phyloP scores from a whole-genome alignment of 1,140 invertebrate genomes.

The Acyrthosiphon pisum region DNA sequence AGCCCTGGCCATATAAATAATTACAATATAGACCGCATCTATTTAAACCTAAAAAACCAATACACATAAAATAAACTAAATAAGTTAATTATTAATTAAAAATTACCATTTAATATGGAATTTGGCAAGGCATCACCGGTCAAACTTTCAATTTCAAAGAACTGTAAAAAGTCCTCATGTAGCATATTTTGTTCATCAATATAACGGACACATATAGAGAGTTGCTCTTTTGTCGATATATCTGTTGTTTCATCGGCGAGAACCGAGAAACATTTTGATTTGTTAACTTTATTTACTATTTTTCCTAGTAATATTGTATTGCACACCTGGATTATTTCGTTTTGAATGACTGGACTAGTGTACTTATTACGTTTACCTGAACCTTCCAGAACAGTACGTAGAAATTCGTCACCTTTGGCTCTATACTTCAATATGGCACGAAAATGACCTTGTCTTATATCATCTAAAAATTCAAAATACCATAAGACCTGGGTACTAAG shows the following conservation, averaged over 20 bases:
- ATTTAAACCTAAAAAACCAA: not conserved
- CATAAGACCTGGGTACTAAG: not conserved
- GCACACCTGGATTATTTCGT: not conserved
- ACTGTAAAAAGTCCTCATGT: constrained; percentile 61
- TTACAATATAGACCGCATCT: not conserved
- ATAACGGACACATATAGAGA: constrained; percentile 61
- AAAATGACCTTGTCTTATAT: not conserved
- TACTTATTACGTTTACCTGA: not conserved
- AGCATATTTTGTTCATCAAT: constrained; percentile 58
- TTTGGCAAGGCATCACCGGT: not conserved
- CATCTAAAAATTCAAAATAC: not conserved
- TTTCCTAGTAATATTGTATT: not conserved
- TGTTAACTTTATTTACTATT: not conserved
- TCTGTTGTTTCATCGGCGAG: not conserved
- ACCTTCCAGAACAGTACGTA: not conserved
- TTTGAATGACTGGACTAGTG: constrained; percentile 1
- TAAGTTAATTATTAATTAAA: constrained; percentile 6
- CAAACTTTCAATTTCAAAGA: constrained; percentile 59
- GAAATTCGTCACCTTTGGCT: not conserved
- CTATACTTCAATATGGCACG: not conserved
- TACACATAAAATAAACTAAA: constrained; percentile 22
- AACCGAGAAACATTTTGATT: constrained; percentile 58
- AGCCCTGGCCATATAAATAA: constrained; percentile 48
- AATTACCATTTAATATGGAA: not conserved
- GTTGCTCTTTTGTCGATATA: constrained; percentile 54